Percentiles rank a stretch among this genome's conserved stretches.
These are phyloP conservation scores for Paracanthobrama guichenoti DNA, from an alignment of 2,113 vertebrate genomes.

Conservation along the genomic window DNA sequence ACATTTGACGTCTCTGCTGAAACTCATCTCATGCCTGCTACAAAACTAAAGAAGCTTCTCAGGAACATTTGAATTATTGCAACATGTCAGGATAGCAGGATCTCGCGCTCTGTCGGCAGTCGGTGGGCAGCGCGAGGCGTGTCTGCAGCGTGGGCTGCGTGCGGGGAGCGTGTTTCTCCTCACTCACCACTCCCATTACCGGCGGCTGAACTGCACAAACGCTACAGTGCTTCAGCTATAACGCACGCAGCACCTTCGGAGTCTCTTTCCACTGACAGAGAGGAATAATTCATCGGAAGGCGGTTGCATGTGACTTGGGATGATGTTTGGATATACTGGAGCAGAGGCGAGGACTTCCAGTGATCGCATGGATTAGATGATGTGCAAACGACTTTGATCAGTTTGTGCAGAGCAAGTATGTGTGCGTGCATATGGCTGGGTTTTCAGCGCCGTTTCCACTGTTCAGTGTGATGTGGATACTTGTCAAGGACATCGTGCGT, in stretches of 20 bases:
- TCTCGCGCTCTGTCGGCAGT: background rate
- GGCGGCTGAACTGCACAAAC: slow-evolving; percentile 30
- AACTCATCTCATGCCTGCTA: slow-evolving; percentile 8
- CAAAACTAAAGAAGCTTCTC: background rate
- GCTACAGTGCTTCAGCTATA: background rate
- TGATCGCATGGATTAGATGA: slow-evolving; percentile 19
- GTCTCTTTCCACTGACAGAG: background rate
- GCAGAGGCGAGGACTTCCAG: background rate
- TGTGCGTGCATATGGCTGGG: background rate
- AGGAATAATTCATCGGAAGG: slow-evolving; percentile 9
- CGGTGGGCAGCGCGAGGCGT: slow-evolving; percentile 26
- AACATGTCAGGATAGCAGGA: slow-evolving; percentile 30
- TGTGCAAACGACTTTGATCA: background rate
- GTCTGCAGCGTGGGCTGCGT: slow-evolving; percentile 21
- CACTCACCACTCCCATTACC: slow-evolving; percentile 32
- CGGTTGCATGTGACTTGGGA: slow-evolving; percentile 17
- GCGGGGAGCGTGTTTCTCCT: slow-evolving; percentile 38
- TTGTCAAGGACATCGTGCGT: slow-evolving; percentile 59
- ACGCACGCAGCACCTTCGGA: background rate
- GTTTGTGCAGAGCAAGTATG: slow-evolving; percentile 20
- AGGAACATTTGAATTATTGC: slow-evolving; percentile 15
- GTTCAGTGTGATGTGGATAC: slow-evolving; percentile 49
- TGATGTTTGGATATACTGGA: slow-evolving; percentile 26
- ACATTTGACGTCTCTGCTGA: background rate
- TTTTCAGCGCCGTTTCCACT: slow-evolving; percentile 14